phyloP scores from a whole-genome alignment of 2,113 vertebrate species.

The Pygoscelis adeliae region DNA sequence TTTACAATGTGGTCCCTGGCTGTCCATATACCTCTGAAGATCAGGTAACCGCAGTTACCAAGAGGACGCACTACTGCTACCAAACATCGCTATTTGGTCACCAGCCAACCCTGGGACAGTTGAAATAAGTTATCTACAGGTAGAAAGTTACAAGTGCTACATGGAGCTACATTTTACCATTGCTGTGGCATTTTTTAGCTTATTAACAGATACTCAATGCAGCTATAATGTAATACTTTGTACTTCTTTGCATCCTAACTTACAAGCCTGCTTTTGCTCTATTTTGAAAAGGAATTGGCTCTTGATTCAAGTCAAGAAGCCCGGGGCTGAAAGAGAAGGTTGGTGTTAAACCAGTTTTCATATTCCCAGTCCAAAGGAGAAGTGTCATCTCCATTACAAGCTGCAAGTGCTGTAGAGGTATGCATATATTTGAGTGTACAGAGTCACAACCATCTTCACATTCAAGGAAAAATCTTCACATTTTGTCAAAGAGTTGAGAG shows the following conservation, averaged over 20 bases:
- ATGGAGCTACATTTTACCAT: background rate
- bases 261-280: background rate
- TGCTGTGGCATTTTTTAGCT: background rate
- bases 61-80: background rate
- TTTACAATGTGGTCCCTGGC: background rate
- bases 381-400: background rate
- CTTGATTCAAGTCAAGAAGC: background rate
- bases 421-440: background rate
- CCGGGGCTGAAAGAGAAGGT: background rate
- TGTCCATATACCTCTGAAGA: background rate
- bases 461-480: background rate
- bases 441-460: background rate
- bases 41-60: background rate
- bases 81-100: background rate
- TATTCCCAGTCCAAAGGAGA: background rate
- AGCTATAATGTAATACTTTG: background rate
- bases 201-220: background rate
- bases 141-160: background rate
- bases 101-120: background rate
- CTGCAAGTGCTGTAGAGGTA: background rate
- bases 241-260: background rate
- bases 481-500: background rate
- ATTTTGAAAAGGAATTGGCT: background rate
- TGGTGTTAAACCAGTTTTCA: background rate
- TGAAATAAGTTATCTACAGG: background rate